phyloP scores from a whole-genome alignment of 53 echinoderm and acorn worm species.

The Temnopleurus reevesii region DNA sequence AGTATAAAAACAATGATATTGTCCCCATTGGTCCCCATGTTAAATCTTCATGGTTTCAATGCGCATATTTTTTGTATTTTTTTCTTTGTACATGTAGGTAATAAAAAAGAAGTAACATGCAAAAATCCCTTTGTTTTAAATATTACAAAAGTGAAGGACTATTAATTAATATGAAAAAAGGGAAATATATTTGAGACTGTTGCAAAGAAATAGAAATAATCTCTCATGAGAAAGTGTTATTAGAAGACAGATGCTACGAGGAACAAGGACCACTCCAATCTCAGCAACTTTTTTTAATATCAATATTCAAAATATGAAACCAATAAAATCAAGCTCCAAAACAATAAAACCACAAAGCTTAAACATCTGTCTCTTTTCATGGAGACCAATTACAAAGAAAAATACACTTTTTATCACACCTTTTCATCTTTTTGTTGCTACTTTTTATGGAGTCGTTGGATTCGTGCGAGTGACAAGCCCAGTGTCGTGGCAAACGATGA shows the following conservation, averaged over 20 bases:
- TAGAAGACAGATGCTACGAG: neutral
- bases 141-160: no score
- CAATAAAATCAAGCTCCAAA: neutral
- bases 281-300: neutral
- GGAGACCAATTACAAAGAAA: conserved; percentile 1
- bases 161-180: no score
- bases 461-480: neutral
- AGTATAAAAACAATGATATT: no score
- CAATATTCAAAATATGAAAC: conserved; percentile 6
- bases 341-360: neutral
- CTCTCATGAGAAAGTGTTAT: neutral
- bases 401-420: conserved; percentile 34
- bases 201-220: neutral
- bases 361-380: conserved; percentile 48
- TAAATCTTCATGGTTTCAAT: no score
- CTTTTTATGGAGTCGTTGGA: neutral
- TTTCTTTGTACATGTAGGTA: no score
- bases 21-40: no score
- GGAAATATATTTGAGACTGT: neutral
- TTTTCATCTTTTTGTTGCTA: conserved; percentile 40
- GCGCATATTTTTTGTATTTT: no score
- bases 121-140: no score
- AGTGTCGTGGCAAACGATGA: neutral
- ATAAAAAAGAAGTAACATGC: no score
- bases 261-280: neutral